Conservation (phyloP, 2,797 vertebrate genomes). For the Erpetoichthys calabaricus region DNA sequence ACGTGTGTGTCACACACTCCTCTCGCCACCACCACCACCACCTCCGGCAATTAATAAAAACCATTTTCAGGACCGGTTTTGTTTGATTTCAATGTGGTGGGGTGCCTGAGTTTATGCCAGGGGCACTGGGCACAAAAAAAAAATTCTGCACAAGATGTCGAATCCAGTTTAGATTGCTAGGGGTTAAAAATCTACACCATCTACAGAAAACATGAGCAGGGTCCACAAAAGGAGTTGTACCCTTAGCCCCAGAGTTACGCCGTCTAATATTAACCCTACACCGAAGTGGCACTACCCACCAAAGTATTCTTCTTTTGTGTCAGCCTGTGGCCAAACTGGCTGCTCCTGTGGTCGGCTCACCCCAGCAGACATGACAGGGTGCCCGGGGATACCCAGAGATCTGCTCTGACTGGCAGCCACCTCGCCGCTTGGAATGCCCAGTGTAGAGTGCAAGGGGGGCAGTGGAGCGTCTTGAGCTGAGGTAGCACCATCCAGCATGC, state of each 20-base stretch:
- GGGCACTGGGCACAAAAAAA: no score
- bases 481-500: conserved; percentile 31
- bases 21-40: not conserved
- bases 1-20: not conserved
- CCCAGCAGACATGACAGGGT: conserved; percentile 13
- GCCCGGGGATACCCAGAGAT: conserved; percentile 21
- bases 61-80: no score
- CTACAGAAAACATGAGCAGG: no score
- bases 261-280: no score
- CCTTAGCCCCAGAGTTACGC: no score
- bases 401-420: conserved; percentile 14
- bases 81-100: no score
- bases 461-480: conserved; percentile 27
- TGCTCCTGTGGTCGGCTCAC: conserved; percentile 21
- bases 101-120: no score
- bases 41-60: not conserved
- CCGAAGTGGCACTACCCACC: conserved; percentile 40
- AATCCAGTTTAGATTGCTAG: no score
- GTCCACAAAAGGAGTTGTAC: no score
- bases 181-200: no score
- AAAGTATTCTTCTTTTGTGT: conserved; percentile 61
- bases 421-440: conserved; percentile 16
- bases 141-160: no score
- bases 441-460: conserved; percentile 48
- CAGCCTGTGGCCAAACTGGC: conserved; percentile 11